These are phyloP conservation scores for Colletes gigas DNA, from an alignment of 1,140 invertebrate species.

Conservation along the genomic window DNA sequence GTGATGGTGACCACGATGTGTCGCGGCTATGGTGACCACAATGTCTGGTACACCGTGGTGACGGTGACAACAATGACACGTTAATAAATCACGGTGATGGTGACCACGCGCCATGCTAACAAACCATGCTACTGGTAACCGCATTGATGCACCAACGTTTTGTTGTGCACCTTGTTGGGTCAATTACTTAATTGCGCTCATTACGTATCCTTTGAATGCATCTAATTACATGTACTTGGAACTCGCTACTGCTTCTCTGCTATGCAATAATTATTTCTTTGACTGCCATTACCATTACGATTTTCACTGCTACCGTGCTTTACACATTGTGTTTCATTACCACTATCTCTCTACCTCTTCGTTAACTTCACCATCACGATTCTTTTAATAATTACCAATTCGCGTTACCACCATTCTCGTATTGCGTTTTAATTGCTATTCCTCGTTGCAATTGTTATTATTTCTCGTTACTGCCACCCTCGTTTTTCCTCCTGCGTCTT, in stretches of 20 bases:
- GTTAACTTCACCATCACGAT: too few relatives aligned
- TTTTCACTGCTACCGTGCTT: neutral
- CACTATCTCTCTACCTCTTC: neutral
- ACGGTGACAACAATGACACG: conserved; percentile 47
- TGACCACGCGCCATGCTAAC: conserved; percentile 32
- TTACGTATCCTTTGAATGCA: neutral
- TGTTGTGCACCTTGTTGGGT: conserved; percentile 10
- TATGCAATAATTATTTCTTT: neutral
- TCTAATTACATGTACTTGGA: neutral
- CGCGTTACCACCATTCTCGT: neutral
- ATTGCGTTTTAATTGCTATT: neutral
- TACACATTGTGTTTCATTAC: neutral
- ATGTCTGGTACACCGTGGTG: conserved; percentile 42
- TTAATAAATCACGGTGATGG: conserved; percentile 47
- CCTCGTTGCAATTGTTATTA: too few relatives aligned
- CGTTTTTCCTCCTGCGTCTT: neutral
- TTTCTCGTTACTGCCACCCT: too few relatives aligned
- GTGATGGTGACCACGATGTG: conserved; percentile 35
- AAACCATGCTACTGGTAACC: conserved; percentile 22
- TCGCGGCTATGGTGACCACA: conserved; percentile 40
- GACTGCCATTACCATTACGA: too few relatives aligned
- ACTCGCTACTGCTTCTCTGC: neutral
- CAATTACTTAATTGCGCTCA: conserved; percentile 19
- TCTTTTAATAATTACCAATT: too few relatives aligned
- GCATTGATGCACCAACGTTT: conserved; percentile 31